phyloP scores from a whole-genome alignment of 2,888 invertebrate genomes.

The Sialis lutaria region DNA sequence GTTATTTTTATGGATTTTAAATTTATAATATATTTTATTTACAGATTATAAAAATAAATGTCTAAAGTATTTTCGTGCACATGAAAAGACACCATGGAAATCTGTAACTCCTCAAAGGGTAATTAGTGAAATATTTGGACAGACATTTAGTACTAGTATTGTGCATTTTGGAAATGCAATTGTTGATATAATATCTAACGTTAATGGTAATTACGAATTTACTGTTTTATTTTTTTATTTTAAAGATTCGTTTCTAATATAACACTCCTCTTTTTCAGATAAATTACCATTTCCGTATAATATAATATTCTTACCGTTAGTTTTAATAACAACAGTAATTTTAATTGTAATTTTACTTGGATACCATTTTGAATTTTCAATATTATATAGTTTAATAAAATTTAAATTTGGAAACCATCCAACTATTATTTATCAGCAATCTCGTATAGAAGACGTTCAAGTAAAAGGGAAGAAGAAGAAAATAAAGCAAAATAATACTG shows the following conservation, averaged over 20 bases:
- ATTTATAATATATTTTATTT: background rate
- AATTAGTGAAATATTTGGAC: background rate
- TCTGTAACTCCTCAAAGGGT: conserved; percentile 1
- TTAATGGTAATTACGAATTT: background rate
- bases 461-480: no score
- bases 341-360: background rate
- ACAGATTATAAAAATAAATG: background rate
- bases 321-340: background rate
- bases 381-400: background rate
- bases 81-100: background rate
- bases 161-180: background rate
- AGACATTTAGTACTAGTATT: background rate
- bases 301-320: background rate
- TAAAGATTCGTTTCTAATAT: background rate
- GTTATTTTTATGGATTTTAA: no score
- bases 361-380: background rate
- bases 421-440: background rate
- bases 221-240: background rate
- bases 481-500: no score
- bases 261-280: background rate
- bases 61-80: background rate
- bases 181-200: background rate
- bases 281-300: background rate
- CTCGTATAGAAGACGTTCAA: background rate
- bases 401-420: background rate